These are phyloP conservation scores for Drosophila prosaltans DNA, from an alignment of 1,140 invertebrate genomes.

Conservation along the genomic window DNA sequence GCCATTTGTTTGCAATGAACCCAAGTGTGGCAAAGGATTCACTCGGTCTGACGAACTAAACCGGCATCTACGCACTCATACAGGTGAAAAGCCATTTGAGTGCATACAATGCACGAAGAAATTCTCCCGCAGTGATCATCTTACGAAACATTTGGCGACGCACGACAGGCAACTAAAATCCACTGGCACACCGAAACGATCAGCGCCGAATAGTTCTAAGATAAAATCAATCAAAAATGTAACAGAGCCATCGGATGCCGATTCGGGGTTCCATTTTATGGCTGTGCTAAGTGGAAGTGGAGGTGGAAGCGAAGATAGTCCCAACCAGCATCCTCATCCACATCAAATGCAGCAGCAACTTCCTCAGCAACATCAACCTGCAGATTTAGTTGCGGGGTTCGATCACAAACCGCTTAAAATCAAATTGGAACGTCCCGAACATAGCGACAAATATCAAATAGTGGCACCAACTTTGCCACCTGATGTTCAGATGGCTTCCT, in stretches of 20 bases:
- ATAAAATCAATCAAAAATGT: slow-evolving; percentile 54
- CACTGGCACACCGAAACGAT: slow-evolving; percentile 51
- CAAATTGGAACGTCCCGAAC: slow-evolving; percentile 74
- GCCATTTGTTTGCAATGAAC: slow-evolving; percentile 85
- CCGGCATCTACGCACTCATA: slow-evolving; percentile 86
- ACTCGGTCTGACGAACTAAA: slow-evolving; percentile 82
- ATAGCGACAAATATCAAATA: slow-evolving; percentile 74
- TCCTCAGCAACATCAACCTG: slow-evolving; percentile 26
- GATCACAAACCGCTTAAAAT: slow-evolving; percentile 67
- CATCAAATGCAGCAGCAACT: slow-evolving; percentile 37
- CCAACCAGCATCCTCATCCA: slow-evolving; percentile 26
- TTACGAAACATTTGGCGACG: slow-evolving; percentile 88
- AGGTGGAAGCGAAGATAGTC: slow-evolving; percentile 21
- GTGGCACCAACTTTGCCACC: slow-evolving; percentile 35
- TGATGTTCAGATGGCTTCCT: slow-evolving; percentile 53
- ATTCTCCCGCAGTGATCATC: slow-evolving; percentile 93
- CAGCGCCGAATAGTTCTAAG: slow-evolving; percentile 32
- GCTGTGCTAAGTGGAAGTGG: slow-evolving; percentile 57
- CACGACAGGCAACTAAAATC: slow-evolving; percentile 67
- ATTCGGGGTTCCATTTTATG: slow-evolving; percentile 73
- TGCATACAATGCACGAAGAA: slow-evolving; percentile 90
- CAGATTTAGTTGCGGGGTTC: slow-evolving; percentile 25
- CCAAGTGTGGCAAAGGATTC: slow-evolving; percentile 85
- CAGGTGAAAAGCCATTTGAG: slow-evolving; percentile 91
- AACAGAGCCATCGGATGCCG: slow-evolving; percentile 43